Base-by-base conservation (phyloP, 2,113 vertebrate species). In the Gambusia affinis region DNA sequence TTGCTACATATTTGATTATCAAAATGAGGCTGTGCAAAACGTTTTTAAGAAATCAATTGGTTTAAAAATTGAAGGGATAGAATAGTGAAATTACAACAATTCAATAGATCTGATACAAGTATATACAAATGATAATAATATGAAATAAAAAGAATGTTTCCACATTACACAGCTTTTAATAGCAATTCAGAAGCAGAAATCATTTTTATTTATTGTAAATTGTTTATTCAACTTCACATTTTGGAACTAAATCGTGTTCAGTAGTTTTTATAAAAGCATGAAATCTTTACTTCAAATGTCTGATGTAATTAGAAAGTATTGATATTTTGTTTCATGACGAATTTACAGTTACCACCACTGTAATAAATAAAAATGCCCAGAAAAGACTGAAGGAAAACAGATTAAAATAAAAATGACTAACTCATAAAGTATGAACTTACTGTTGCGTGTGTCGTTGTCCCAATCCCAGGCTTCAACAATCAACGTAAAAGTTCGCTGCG, bases 401-500 rank as follows among this genome's bases (percentile, higher is more conserved):
- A n/a, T 37, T 37, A 11, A 37, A 35, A 37, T 37, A 11, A 37
- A 35, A 37, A 12, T 11, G 35, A 37, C 3, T 11, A 37, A 37
- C 35, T 12, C 12, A 0, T 29, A 4, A 47, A 24, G 62, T 68
- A 69, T 29, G 35, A 87, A 97, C 97, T 98, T 92, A 99, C 98
- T 93, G 78, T 91, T 84, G 28, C 91, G 95, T 1, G 97, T 98
- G 69, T 72, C 81, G 65, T 99, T 99, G 93, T 99, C 97, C 97
- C 96, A 98, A 87, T 99, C 98, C 96, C 95, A 96, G 68, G 98
- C 98, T 85, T 97, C 96, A 70, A 99, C 79, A 29, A 98, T 95
- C 91, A 99, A 89, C 0, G 98, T 97, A 90, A 95, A 99, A 0
- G 95, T 95, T 79, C 97, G 95, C 98, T 99, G 94, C 67, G 91